A percentile compares a stretch with the other conserved stretches of the same genome.
phyloP scores from a whole-genome alignment of 37 sponge, comb jelly and placozoan species.

The Oopsacas minuta region DNA sequence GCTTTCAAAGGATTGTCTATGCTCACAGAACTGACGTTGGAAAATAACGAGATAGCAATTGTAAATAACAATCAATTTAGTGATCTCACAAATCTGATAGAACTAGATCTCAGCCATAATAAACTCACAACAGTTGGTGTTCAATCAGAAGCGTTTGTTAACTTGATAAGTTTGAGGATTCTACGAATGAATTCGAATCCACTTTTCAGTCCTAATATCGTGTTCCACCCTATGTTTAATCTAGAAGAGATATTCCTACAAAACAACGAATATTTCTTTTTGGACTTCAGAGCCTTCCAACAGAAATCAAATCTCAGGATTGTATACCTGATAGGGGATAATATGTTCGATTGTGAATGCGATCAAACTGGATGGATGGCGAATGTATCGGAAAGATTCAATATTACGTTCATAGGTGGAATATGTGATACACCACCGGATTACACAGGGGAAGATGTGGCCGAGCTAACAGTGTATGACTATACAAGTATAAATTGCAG shows the following conservation, averaged over 20 bases:
- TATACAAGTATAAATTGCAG: not conserved
- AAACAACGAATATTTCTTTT: not conserved
- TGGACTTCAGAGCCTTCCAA: not conserved
- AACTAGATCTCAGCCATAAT: not conserved
- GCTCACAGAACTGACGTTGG: not conserved
- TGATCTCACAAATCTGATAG: not conserved
- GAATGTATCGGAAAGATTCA: not conserved
- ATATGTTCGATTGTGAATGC: not conserved
- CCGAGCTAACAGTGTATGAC: not conserved
- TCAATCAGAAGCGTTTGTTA: not conserved
- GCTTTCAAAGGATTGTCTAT: not conserved
- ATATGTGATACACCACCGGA: not conserved
- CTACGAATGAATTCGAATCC: not conserved
- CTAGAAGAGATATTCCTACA: not conserved
- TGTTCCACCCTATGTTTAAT: not conserved
- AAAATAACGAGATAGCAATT: not conserved
- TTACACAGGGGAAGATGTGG: not conserved
- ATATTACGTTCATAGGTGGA: not conserved
- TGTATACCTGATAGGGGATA: not conserved
- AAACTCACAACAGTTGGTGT: not conserved
- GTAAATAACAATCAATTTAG: not conserved
- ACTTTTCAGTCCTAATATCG: not conserved
- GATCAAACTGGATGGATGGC: not conserved
- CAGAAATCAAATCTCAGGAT: not conserved
- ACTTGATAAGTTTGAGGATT: not conserved